Evolutionary conservation across 2,113 vertebrate genomes (phyloP).

Genomic region (Blennius ocellaris): DNA sequence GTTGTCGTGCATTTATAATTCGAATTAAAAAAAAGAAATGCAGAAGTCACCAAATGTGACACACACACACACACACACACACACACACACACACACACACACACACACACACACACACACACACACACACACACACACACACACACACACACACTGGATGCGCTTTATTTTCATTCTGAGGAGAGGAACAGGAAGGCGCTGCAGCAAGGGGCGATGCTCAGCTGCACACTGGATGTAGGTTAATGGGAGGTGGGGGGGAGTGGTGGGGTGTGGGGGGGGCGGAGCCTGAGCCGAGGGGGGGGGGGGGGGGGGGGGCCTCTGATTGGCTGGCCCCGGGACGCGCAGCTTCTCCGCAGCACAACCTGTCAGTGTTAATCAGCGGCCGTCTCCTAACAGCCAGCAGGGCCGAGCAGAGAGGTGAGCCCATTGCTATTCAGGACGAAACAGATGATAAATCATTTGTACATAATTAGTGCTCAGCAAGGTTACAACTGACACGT

Average conservation of each 20-base stretch:
- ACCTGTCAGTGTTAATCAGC: conserved; percentile 95
- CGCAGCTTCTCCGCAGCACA: conserved; percentile 85
- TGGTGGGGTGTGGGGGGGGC: too few relatives aligned
- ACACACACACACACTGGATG: conserved; percentile 1
- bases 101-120: background rate
- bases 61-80: conserved; percentile 1
- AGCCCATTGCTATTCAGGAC: conserved; percentile 93
- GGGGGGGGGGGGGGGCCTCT: conserved; percentile 79
- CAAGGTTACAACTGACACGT: conserved; percentile 98
- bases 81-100: background rate
- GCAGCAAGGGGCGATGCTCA: conserved; percentile 84
- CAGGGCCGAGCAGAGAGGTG: conserved; percentile 92
- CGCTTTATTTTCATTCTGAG: conserved; percentile 66
- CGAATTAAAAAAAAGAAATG: too few relatives aligned
- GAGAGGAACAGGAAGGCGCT: conserved; percentile 85
- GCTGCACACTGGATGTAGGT: conserved; percentile 88
- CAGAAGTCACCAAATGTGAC: too few relatives aligned
- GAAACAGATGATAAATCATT: conserved; percentile 98
- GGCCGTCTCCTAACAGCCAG: conserved; percentile 91
- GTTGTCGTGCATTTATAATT: too few relatives aligned
- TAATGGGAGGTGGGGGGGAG: conserved; percentile 83
- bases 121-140: background rate
- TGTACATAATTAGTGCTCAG: conserved; percentile 98
- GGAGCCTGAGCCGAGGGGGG: conserved; percentile 45
- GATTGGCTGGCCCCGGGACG: conserved; percentile 79